A percentile compares a stretch with the other conserved stretches of the same genome.
phyloP scores from a whole-genome alignment of 2,888 invertebrate species.

The Apodemia hepburni region DNA sequence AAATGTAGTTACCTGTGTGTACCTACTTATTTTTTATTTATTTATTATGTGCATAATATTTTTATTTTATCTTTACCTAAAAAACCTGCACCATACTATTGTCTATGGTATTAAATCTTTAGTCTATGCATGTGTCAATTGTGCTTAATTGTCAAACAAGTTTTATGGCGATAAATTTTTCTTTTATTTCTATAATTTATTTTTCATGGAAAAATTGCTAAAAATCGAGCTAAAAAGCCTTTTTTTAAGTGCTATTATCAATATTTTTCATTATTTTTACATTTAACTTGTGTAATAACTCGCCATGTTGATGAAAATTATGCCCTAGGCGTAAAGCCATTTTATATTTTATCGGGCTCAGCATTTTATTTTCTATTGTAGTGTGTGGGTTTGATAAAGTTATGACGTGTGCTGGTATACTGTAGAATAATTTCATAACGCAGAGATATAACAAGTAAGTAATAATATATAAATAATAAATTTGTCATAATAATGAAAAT shows the following conservation, averaged over 20 bases:
- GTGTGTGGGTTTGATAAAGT: conserved; percentile 36
- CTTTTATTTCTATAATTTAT: conserved; percentile 7
- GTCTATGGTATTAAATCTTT: neutral
- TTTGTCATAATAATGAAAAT: conserved; percentile 13
- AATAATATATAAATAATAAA: conserved; percentile 8
- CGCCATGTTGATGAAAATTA: conserved; percentile 32
- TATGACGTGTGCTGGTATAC: conserved; percentile 46
- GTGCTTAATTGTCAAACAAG: conserved; percentile 10
- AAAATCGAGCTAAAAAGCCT: neutral
- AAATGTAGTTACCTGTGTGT: no score
- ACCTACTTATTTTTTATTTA: no score
- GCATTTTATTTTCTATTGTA: conserved; percentile 37
- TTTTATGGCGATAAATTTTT: conserved; percentile 13
- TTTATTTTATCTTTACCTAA: neutral
- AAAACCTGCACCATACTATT: neutral
- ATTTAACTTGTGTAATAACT: conserved; percentile 11
- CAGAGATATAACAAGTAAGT: conserved; percentile 30
- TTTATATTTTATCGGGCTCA: conserved; percentile 36
- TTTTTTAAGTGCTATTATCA: neutral
- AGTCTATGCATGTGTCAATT: conserved; percentile 3
- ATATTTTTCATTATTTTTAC: conserved; percentile 21
- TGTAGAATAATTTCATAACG: conserved; percentile 28
- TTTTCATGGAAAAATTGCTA: neutral
- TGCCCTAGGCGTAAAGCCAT: conserved; percentile 40
- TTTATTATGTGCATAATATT: no score